Conservation (phyloP, 2,888 invertebrate species). For the Eristalis arbustorum region DNA sequence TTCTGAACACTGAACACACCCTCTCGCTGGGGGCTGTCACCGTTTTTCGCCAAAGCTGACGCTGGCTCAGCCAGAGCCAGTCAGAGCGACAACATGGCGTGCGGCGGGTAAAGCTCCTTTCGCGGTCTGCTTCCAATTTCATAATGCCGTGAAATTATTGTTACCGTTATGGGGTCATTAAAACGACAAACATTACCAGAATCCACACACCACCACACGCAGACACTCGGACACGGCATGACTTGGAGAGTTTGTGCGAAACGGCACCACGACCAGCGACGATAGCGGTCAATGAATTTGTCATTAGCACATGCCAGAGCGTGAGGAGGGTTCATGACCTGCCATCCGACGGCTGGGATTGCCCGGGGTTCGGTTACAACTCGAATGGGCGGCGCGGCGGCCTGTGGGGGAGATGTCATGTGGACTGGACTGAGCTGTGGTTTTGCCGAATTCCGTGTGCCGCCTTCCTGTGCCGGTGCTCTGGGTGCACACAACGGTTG, state of each 20-base stretch:
- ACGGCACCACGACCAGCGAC: slow-evolving; percentile 10
- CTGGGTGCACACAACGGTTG: neutral
- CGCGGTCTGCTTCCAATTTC: slow-evolving; percentile 58
- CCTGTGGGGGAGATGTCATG: neutral
- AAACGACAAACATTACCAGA: slow-evolving; percentile 42
- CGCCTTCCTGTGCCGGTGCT: neutral
- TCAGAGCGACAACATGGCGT: neutral
- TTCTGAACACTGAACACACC: slow-evolving; percentile 30
- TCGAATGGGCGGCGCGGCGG: neutral
- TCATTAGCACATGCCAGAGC: slow-evolving; percentile 53
- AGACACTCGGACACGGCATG: neutral
- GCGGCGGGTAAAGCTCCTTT: slow-evolving; percentile 38
- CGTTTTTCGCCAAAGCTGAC: neutral
- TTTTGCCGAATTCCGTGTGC: neutral
- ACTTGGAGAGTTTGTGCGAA: too few relatives aligned
- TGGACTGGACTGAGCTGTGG: neutral
- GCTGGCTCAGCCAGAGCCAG: too few relatives aligned
- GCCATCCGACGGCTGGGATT: slow-evolving; percentile 30
- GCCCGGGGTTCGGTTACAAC: neutral
- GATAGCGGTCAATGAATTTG: slow-evolving; percentile 56
- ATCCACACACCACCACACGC: slow-evolving; percentile 10
- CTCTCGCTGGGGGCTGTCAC: neutral
- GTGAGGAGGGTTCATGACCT: slow-evolving; percentile 49
- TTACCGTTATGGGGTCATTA: slow-evolving; percentile 57
- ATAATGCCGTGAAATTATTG: slow-evolving; percentile 59